Evolutionary conservation across 2,797 vertebrate species (phyloP), one percentile per base, ranked within the genome.

Genomic region (Pangasius larnaudii): DNA sequence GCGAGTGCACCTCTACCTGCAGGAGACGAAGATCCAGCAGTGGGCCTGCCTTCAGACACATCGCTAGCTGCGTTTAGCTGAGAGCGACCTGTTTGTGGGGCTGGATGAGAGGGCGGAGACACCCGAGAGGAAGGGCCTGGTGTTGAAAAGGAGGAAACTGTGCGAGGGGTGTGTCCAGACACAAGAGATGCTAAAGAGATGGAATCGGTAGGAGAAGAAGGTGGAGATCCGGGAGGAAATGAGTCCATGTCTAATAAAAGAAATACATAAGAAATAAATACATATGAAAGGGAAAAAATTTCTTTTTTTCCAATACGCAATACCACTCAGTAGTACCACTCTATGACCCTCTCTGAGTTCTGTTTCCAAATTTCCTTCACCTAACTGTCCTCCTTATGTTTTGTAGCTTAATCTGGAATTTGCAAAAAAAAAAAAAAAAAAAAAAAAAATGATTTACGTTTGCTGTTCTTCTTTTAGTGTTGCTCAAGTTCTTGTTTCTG

Each of bases 41-140:
- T 85, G 30, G 85, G 56, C 1, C 79, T 53, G 18, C 87, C 82
- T 36, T 79, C 80, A 11, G 93, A 84, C 24, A 58, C 77, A 46
- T 53, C 79, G 10, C 86, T 90, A 5, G 95, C 87, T 18, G 96
- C 96, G 6, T 97, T 97, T 22, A 97, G 95, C 92, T 96, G 96
- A 79, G 96, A 96, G 77, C 96, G 94, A 30, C 96, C 96, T 27
- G 89, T 91, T 51, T 93, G 94, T 63, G 95, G 93, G 91, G 3
- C 92, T 92, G 36, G 90, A 46, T 5, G 93, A 88, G 0, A 91
- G 90, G 18, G 90, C 84, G 80, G 93, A 92, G 84, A 93, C 87
- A 59, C 91, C 93, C 27, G 94, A 92, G 63, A 88, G 90, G 22
- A 77, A 91, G 91, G 49, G 87, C 91, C 33, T 92, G 92, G 46